A percentile compares a stretch with the other conserved stretches of the same genome.
Evolutionary conservation across 1,140 invertebrate species (phyloP).

Genomic region (Drosophila sp.): DNA sequence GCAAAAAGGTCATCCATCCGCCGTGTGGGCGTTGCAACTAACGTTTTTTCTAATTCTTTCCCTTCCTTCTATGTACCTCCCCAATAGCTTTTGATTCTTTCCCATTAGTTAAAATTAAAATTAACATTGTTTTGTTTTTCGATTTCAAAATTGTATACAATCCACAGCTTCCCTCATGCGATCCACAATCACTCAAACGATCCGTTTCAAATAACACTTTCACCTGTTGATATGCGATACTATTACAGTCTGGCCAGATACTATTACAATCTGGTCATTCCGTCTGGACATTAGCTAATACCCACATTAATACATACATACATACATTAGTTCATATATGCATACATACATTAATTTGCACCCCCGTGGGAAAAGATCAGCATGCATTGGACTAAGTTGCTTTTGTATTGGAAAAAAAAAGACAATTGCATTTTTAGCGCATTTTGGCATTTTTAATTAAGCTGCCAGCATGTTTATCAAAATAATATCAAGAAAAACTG

Average conservation of each 20-base stretch:
- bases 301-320: not conserved
- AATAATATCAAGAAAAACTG: constrained; percentile 46
- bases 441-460: constrained; percentile 71
- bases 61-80: not conserved
- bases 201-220: constrained; percentile 44
- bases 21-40: constrained; percentile 67
- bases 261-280: not conserved
- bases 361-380: constrained; percentile 15
- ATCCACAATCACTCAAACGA: constrained; percentile 42
- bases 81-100: not conserved
- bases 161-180: constrained; percentile 38
- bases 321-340: not conserved
- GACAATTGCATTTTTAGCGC: constrained; percentile 50
- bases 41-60: constrained; percentile 38
- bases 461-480: constrained; percentile 59
- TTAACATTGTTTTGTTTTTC: constrained; percentile 4
- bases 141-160: constrained; percentile 11
- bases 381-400: constrained; percentile 7
- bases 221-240: constrained; percentile 25
- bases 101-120: constrained; percentile 39
- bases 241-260: not conserved
- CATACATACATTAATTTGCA: constrained; percentile 20
- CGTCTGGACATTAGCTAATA: constrained; percentile 13
- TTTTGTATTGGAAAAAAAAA: constrained; percentile 29
- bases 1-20: constrained; percentile 58